Base-by-base conservation (phyloP, 1,140 invertebrate genomes). In the Zaprionus taronus region DNA sequence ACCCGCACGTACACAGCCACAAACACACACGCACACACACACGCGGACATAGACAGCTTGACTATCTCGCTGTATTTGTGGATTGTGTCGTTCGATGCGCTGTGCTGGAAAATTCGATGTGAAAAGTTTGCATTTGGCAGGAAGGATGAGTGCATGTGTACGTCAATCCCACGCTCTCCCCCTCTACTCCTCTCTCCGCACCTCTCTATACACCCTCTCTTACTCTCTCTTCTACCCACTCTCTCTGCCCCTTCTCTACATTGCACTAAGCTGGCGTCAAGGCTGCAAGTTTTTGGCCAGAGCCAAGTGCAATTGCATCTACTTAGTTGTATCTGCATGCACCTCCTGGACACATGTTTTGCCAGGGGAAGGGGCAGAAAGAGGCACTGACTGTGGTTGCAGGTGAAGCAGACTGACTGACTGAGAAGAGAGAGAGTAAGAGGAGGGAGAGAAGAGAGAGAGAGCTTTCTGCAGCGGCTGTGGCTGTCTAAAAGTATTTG, bases 81-180 rank as follows among this genome's bases (percentile, higher is more conserved):
- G 38, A 61, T 66, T 83, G 87, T 81, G 74, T 79, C 84, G 73
- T 81, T 74, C 77, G 66, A 83, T 76, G 83, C 74, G 73, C 78
- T 81, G 71, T 81, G 77, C 75, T 55, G 85, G 81, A 87, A 89
- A 89, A 89, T 81, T 81, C 79, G 90, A 89, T 85, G 85, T 77
- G 84, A 89, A 89, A 89, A 89, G 81, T 89, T 90, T 84, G 75
- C 75, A 81, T 87, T 87, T 80, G 70, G 28, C 67, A 28, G 41
- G 56, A 5, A n/a, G 53, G 38, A 4, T 22, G 24, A 53, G 20
- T 55, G 44, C 11, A 24, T 24, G 9, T 53, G 31, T 24, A 26
- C 17, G 31, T 44, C 34, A 15, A 34, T 64, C 55, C 34, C 15
- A 34, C 31, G 31, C 31, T 34, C 9, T 9, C 31, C 3, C 9